These are phyloP conservation scores for Cotesia congregata DNA, from an alignment of 2,888 invertebrate species.

Conservation along the genomic window DNA sequence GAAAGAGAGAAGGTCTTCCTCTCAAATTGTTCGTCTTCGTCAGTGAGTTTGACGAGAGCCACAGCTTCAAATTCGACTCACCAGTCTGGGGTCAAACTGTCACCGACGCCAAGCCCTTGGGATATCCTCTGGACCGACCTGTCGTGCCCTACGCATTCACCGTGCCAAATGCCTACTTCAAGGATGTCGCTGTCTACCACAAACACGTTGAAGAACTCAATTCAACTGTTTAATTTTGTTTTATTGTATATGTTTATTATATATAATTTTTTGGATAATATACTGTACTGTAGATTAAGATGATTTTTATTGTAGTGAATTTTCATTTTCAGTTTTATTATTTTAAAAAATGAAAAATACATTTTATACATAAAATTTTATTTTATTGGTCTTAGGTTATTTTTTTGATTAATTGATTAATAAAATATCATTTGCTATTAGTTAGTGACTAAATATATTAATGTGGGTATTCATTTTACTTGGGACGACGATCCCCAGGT, in stretches of 20 bases:
- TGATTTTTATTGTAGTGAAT: not conserved
- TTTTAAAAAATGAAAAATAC: too few relatives aligned
- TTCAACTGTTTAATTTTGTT: conserved; percentile 45
- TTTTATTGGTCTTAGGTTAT: too few relatives aligned
- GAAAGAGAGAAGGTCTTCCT: conserved; percentile 76
- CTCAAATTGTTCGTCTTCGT: conserved; percentile 76
- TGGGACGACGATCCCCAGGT: too few relatives aligned
- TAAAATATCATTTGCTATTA: too few relatives aligned
- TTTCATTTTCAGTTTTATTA: too few relatives aligned
- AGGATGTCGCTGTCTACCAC: conserved; percentile 62
- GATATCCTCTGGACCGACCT: conserved; percentile 74
- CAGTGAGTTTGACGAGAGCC: conserved; percentile 68
- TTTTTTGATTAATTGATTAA: too few relatives aligned
- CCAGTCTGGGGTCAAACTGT: conserved; percentile 57
- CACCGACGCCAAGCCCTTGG: conserved; percentile 70
- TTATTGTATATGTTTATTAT: not conserved
- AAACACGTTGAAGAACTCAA: conserved; percentile 59
- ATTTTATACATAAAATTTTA: too few relatives aligned
- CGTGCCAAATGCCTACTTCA: conserved; percentile 56
- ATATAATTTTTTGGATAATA: not conserved
- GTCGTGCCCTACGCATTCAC: conserved; percentile 58
- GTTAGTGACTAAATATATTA: too few relatives aligned
- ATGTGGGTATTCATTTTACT: too few relatives aligned
- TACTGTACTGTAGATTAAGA: conserved; percentile 3
- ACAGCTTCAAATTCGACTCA: conserved; percentile 61